phyloP scores from a whole-genome alignment of 1,140 invertebrate species.

The Bathynomus jamesi region DNA sequence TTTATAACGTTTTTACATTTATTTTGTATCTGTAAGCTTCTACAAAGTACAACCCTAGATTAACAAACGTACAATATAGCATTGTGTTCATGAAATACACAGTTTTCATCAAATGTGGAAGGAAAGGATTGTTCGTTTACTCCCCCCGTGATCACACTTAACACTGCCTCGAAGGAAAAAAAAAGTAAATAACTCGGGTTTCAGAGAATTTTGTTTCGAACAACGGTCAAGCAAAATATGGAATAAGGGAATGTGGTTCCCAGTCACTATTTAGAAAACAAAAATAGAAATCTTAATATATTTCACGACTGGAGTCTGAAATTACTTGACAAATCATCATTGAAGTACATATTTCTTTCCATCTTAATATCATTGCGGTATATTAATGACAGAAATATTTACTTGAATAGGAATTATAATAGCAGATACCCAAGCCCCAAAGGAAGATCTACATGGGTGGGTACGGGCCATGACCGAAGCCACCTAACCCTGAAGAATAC shows the following conservation, averaged over 20 bases:
- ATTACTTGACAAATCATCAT: background rate
- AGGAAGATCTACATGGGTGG: constrained; percentile 13
- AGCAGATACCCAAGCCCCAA: background rate
- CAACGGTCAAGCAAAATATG: too few relatives aligned
- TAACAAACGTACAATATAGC: background rate
- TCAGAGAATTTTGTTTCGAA: too few relatives aligned
- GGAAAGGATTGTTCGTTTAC: background rate
- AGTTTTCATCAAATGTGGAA: background rate
- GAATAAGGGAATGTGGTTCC: background rate
- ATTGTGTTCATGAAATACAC: background rate
- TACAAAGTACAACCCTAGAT: background rate
- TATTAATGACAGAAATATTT: too few relatives aligned
- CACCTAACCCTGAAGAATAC: constrained; percentile 12
- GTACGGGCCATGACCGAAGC: constrained; percentile 15
- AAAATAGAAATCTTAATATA: background rate
- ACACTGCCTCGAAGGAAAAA: too few relatives aligned
- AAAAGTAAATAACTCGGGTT: too few relatives aligned
- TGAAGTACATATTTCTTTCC: background rate
- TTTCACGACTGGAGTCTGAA: background rate
- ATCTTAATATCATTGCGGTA: background rate
- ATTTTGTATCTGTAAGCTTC: background rate
- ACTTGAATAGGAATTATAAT: too few relatives aligned
- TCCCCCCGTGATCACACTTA: too few relatives aligned
- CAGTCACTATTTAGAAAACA: background rate
- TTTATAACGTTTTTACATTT: background rate